Evolutionary conservation across 2,113 vertebrate species (phyloP).

Genomic region (Hippocampus comes): DNA sequence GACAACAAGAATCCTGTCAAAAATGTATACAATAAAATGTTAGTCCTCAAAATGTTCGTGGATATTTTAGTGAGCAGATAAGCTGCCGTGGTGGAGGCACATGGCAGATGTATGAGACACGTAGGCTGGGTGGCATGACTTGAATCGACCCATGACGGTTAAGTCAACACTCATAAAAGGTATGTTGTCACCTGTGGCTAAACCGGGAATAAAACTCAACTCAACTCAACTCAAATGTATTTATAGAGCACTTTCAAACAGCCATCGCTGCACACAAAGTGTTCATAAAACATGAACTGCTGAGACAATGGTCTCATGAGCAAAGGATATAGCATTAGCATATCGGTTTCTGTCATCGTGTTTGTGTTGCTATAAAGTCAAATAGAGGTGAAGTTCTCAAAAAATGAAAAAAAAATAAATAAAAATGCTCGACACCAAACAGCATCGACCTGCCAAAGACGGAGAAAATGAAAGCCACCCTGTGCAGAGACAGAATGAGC

Average conservation of each 20-base stretch:
- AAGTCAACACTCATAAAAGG: constrained; percentile 23
- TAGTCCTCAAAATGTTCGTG: neutral
- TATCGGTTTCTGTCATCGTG: constrained; percentile 10
- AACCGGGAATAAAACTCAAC: constrained; percentile 4
- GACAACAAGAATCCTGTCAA: no score
- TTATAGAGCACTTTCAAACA: no score
- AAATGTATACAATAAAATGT: neutral
- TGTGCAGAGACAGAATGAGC: constrained; percentile 24
- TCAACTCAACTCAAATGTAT: no score
- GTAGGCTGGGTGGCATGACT: constrained; percentile 6
- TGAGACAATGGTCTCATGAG: constrained; percentile 8
- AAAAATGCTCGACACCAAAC: constrained; percentile 3
- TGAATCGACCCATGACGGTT: constrained; percentile 4
- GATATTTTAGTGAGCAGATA: neutral
- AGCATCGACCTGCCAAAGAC: constrained; percentile 42
- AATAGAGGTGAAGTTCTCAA: constrained; percentile 29
- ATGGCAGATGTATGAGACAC: constrained; percentile 26
- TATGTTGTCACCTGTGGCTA: constrained; percentile 22
- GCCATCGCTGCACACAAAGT: no score
- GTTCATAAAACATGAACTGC: neutral
- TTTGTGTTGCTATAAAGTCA: constrained; percentile 3
- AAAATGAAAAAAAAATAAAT: neutral
- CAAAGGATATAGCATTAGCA: neutral
- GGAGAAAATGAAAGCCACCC: constrained; percentile 27
- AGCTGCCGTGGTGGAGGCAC: constrained; percentile 7